Conservation (phyloP, 1,140 invertebrate species). For the Zaprionus gabonicus region DNA sequence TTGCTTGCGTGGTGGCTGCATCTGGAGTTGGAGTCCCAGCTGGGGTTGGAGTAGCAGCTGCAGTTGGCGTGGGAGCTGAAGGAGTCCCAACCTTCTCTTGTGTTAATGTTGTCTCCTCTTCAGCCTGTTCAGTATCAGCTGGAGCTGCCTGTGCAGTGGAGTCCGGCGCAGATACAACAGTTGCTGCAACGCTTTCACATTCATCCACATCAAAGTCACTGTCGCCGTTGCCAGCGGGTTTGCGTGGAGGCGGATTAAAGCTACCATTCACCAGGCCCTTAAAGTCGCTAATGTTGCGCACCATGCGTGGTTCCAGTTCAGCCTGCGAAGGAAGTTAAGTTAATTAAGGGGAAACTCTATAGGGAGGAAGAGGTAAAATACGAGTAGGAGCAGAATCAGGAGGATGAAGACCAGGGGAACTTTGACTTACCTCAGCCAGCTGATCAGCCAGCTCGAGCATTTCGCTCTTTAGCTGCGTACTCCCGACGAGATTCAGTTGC, state of each 20-base stretch:
- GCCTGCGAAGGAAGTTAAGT: constrained; percentile 40
- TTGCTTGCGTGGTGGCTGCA: neutral
- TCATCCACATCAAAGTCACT: constrained; percentile 59
- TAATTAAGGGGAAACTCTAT: no score
- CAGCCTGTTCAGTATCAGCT: neutral
- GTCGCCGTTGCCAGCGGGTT: constrained; percentile 22
- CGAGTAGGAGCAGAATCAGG: no score
- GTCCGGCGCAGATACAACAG: constrained; percentile 24
- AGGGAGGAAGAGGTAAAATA: no score
- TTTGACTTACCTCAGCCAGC: constrained; percentile 58
- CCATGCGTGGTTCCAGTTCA: constrained; percentile 70
- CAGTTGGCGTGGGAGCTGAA: neutral
- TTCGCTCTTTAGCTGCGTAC: constrained; percentile 59
- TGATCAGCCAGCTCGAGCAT: constrained; percentile 66
- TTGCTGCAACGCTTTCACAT: constrained; percentile 46
- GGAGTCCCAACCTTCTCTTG: neutral
- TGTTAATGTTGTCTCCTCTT: neutral
- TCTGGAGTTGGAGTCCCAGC: neutral
- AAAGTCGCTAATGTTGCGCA: constrained; percentile 64
- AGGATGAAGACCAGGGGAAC: no score
- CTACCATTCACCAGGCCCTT: constrained; percentile 71
- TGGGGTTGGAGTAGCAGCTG: neutral
- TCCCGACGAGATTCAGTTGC: constrained; percentile 55
- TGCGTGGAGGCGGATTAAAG: constrained; percentile 56
- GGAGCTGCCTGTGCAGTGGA: neutral